Evolutionary conservation across 2,113 vertebrate species (phyloP).

Genomic region (Rhinopithecus roxellana): DNA sequence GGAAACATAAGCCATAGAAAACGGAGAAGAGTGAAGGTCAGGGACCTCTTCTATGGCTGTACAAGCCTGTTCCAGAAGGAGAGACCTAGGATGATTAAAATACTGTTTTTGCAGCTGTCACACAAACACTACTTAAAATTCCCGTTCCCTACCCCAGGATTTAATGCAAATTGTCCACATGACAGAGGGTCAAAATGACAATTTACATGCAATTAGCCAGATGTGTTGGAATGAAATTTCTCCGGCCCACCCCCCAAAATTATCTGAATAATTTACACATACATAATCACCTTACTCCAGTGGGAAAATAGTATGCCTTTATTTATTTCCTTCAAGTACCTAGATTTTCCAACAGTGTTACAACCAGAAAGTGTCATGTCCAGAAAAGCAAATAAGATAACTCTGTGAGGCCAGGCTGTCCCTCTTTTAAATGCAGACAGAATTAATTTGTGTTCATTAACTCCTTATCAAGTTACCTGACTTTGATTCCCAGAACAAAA

Average conservation of each 20-base stretch:
- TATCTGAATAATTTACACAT: constrained; percentile 45
- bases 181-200: constrained; percentile 43
- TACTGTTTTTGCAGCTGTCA: constrained; percentile 64
- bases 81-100: constrained; percentile 12
- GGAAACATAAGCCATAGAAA: not conserved
- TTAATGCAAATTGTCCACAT: constrained; percentile 52
- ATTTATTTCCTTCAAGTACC: constrained; percentile 43
- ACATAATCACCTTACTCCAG: constrained; percentile 55
- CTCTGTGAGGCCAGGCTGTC: not conserved
- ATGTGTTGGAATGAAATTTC: constrained; percentile 47
- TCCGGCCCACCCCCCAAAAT: not conserved
- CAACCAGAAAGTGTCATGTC: constrained; percentile 7
- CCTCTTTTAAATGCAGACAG: constrained; percentile 65
- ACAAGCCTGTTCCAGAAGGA: not conserved
- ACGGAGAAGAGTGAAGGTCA: not conserved
- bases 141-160: not conserved
- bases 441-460: constrained; percentile 83
- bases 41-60: not conserved
- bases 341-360: constrained; percentile 10
- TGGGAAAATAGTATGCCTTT: constrained; percentile 14
- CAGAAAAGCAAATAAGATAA: not conserved
- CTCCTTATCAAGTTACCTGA: constrained; percentile 85
- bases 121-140: constrained; percentile 50
- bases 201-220: constrained; percentile 62
- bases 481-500: constrained; percentile 85